A percentile compares a stretch with the other conserved stretches of the same genome.
phyloP scores from a whole-genome alignment of 2,888 invertebrate genomes.

The Rotaria macrura region DNA sequence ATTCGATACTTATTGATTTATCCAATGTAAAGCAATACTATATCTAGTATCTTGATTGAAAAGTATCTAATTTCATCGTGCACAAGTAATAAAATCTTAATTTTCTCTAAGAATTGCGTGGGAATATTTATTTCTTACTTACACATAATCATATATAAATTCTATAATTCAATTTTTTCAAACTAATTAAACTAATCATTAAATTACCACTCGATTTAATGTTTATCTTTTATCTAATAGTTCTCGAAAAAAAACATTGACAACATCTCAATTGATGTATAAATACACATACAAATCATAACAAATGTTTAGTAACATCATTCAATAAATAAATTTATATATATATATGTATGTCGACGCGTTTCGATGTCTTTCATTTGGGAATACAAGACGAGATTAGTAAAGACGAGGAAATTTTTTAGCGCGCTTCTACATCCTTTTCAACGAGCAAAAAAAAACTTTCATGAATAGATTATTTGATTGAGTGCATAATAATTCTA shows the following conservation, averaged over 20 bases:
- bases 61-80: too few relatives aligned
- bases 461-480: not conserved
- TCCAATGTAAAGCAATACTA: too few relatives aligned
- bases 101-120: too few relatives aligned
- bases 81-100: too few relatives aligned
- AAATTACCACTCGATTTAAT: not conserved
- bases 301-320: not conserved
- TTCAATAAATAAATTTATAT: not conserved
- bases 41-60: too few relatives aligned
- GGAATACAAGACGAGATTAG: not conserved
- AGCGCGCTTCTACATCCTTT: not conserved
- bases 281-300: not conserved
- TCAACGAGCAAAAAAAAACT: not conserved
- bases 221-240: not conserved
- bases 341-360: too few relatives aligned
- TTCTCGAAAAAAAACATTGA: not conserved
- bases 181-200: not conserved
- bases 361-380: not conserved
- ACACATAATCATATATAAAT: too few relatives aligned
- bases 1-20: too few relatives aligned
- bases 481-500: not conserved
- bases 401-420: not conserved
- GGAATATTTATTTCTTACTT: too few relatives aligned
- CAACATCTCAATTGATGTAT: not conserved
- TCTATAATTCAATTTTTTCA: too few relatives aligned